These are phyloP conservation scores for Lordiphosa stackelbergi DNA, from an alignment of 1,140 invertebrate species.

Conservation along the genomic window DNA sequence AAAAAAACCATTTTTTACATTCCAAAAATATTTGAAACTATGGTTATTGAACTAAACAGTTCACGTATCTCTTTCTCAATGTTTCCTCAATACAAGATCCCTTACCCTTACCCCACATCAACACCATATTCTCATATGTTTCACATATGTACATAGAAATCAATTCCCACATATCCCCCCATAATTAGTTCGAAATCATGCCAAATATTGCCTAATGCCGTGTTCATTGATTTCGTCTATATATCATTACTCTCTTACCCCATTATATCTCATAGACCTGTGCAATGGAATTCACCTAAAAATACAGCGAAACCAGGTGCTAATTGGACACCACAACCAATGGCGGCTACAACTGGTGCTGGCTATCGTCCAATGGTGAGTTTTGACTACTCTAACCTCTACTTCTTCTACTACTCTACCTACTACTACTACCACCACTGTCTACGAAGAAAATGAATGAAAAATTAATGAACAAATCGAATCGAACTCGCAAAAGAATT, in stretches of 20 bases:
- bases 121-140: constrained; percentile 40
- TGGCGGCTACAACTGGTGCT: constrained; percentile 90
- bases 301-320: constrained; percentile 86
- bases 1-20: too few species aligned
- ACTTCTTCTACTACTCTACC: constrained; percentile 46
- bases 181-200: constrained; percentile 40
- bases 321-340: constrained; percentile 89
- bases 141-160: constrained; percentile 52
- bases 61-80: too few species aligned
- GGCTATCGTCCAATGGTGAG: constrained; percentile 91
- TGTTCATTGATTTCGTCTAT: constrained; percentile 68
- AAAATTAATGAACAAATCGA: constrained; percentile 21
- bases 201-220: constrained; percentile 40
- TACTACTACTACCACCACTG: constrained; percentile 49
- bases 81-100: too few species aligned
- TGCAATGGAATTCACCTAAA: constrained; percentile 93
- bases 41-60: too few species aligned
- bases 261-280: constrained; percentile 79
- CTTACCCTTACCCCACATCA: too few species aligned
- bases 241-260: constrained; percentile 74
- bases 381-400: constrained; percentile 54
- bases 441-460: constrained; percentile 43
- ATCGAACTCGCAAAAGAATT: constrained; percentile 13
- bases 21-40: too few species aligned
- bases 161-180: constrained; percentile 14